Base-by-base conservation (phyloP, 2,888 invertebrate genomes). In the Thelaira solivaga region DNA sequence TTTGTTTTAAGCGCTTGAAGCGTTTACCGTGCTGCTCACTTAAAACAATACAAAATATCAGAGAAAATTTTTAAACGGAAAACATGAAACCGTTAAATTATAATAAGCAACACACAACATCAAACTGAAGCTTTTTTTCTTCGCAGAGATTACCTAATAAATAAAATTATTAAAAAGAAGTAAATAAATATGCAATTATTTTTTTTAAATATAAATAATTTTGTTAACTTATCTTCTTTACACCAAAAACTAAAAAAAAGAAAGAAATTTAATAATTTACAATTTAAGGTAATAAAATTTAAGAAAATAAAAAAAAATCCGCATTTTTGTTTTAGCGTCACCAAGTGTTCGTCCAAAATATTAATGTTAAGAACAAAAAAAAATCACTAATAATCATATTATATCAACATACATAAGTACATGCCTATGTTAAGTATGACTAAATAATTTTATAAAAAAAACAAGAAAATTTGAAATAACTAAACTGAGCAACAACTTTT, bases 71-170 rank as follows among this genome's bases (percentile, higher is more conserved):
- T 18, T 8, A 20, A 43, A 20, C 18, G 20, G 11, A 76, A 64
- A 73, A 75, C 77, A 61, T 81, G 77, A 71, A 80, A 82, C n/a
- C 80, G 82, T 80, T 81, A 81, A 81, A 69, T 34, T 59, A 69
- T 64, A 65, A 71, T 34, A 65, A 51, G 64, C 59, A 62, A 65
- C n/a, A n/a, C n/a, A n/a, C n/a, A 62, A 36, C 76, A 69, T 53
- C 53, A 51, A 76, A 76, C 31, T 43, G 10, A 57, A 73, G 67
- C 76, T 81, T 80, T 75, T 81, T 80, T 75, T 81, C 78, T 75
- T 72, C 67, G 72, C 57, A 72, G 51, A 57, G 76, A 77, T 68
- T 80, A 62, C 61, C 79, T 31, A 55, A 67, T 59, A 57, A 34
- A 13, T 8, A 4, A 39, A 62, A 43, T 26, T 47, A 57, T 65